Evolutionary conservation across 53 echinoderm and acorn worm species (phyloP), one percentile per base, ranked within the genome.

Genomic region (Holothuria scabra): DNA sequence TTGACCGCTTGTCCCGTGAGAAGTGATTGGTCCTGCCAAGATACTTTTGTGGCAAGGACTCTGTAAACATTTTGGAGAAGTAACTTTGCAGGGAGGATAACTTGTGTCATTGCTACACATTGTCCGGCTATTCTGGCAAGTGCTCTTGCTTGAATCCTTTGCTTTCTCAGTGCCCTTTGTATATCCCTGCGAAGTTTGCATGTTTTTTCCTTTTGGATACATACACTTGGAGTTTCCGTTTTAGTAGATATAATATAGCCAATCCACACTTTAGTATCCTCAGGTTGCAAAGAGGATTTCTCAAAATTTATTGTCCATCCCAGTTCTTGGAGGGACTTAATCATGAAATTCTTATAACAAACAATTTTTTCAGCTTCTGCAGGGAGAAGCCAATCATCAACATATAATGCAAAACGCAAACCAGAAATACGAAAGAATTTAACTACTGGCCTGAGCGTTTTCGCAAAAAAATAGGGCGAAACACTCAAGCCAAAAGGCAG

Each of bases 71-170:
- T 52, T 18, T 59, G 9, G 4, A 85, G 56, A 2, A 84, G 46
- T 46, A 85, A 59, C 32, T 85, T 85, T 29, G 74, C 85, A 7
- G 74, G 85, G 56, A 69, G 28, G 4, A 85, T 67, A 35, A 70
- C 35, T 20, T 67, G 56, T 21, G 68, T 56, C 67, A 84, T 63
- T 38, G 84, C 29, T 8, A 84, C 49, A 67, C 84, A 84, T 46
- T 85, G 71, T 58, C 85, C 85, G 3, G 74, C 85, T n/a, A 70
- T 85, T 67, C 85, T 29, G 37, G 85, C 85, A 7, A 85, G 34
- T 30, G 57, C 29, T 26, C 44, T 23, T 12, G 84, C 84, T 46
- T 30, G 37, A 55, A 68, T 30, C 1, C 10, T 19, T 5, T 6
- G 12, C 13, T 63, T 2, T 12, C 32, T 29, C 12, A 84, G 44